Evolutionary conservation across 2,888 invertebrate genomes (phyloP).

Genomic region (Mesoligia furuncula): DNA sequence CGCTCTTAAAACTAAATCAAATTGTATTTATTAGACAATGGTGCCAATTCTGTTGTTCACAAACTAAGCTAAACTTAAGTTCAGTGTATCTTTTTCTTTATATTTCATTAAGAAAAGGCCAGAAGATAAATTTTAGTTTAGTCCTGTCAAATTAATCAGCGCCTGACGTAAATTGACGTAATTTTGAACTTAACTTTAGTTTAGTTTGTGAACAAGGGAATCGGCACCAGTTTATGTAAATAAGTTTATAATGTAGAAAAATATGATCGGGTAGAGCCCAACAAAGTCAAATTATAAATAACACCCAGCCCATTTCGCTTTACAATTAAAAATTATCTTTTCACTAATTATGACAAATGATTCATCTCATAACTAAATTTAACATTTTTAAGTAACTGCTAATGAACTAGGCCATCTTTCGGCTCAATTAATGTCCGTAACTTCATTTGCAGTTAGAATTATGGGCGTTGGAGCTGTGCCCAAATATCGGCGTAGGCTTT

Average conservation of each 20-base stretch:
- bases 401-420: constrained; percentile 29
- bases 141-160: too few relatives aligned
- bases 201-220: too few relatives aligned
- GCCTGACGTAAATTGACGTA: too few relatives aligned
- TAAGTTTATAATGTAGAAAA: neutral
- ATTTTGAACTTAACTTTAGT: too few relatives aligned
- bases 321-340: neutral
- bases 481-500: constrained; percentile 46
- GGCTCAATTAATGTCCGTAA: constrained; percentile 38
- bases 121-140: too few relatives aligned
- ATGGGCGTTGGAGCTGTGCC: constrained; percentile 53
- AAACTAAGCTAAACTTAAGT: too few relatives aligned
- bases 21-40: neutral
- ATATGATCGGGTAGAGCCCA: neutral
- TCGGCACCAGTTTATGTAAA: neutral
- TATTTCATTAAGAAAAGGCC: too few relatives aligned
- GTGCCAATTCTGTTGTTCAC: too few relatives aligned
- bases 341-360: constrained; percentile 5
- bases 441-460: constrained; percentile 56
- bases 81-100: too few relatives aligned
- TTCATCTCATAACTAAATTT: constrained; percentile 6
- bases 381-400: constrained; percentile 23
- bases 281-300: neutral
- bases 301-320: neutral
- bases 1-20: neutral